phyloP scores from a whole-genome alignment of 2,113 vertebrate genomes.

The Todiramphus chloris region DNA sequence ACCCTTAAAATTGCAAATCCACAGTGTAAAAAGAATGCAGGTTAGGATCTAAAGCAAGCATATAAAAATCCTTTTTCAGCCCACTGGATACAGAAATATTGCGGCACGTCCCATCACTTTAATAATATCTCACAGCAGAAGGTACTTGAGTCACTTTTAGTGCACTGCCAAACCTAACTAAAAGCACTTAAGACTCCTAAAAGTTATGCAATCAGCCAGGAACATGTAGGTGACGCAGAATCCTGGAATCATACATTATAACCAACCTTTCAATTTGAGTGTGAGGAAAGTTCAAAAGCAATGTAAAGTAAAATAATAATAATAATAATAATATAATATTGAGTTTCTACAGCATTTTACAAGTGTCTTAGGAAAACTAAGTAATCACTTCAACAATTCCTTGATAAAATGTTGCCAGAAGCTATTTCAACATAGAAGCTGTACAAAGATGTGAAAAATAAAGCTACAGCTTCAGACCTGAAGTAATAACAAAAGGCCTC shows the following conservation, averaged over 20 bases:
- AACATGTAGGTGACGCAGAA: background rate
- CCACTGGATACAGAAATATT: background rate
- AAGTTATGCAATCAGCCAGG: background rate
- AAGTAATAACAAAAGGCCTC: background rate
- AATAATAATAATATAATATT: background rate
- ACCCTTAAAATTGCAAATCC: background rate
- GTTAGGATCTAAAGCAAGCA: background rate
- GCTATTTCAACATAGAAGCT: background rate
- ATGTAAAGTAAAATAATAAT: background rate
- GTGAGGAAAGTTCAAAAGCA: background rate
- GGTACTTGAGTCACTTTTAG: background rate
- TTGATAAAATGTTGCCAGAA: background rate
- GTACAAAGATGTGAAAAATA: background rate
- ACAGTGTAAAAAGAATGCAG: background rate
- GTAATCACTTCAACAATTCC: background rate
- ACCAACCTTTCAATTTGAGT: background rate
- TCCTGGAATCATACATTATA: background rate
- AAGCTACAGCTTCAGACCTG: background rate
- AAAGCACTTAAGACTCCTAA: background rate
- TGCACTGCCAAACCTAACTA: background rate
- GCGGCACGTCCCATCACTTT: background rate
- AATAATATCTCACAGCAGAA: constrained; percentile 15
- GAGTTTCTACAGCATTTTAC: background rate
- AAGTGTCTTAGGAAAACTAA: background rate
- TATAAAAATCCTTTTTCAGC: background rate